A percentile compares a stretch with the other conserved stretches of the same genome.
These are phyloP conservation scores for Camponotus vicinus DNA, from an alignment of 1,140 invertebrate species.

Conservation along the genomic window DNA sequence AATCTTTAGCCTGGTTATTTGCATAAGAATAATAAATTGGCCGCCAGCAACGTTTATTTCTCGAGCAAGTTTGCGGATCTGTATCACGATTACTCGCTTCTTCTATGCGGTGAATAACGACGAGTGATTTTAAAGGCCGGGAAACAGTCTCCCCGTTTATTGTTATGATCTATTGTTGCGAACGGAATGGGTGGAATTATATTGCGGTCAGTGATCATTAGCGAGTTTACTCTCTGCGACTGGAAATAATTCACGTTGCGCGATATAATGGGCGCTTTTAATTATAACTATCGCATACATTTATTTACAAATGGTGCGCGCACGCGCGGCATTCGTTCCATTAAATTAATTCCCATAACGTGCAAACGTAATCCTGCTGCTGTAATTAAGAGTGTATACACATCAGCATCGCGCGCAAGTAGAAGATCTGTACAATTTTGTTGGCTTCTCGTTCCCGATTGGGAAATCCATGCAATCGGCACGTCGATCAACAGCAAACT, in stretches of 20 bases:
- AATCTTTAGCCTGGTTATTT: conserved; percentile 42
- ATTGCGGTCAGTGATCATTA: conserved; percentile 51
- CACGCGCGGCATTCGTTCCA: not conserved
- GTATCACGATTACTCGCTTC: conserved; percentile 1
- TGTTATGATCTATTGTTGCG: conserved; percentile 28
- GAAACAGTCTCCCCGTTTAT: not conserved
- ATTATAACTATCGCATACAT: conserved; percentile 53
- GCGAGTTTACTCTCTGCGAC: conserved; percentile 35
- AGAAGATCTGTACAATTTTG: conserved; percentile 16
- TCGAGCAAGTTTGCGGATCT: not conserved
- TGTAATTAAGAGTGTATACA: conserved; percentile 1
- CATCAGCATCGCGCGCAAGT: too few species aligned
- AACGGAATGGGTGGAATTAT: conserved; percentile 29
- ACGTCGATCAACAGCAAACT: not conserved
- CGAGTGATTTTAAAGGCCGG: conserved; percentile 1
- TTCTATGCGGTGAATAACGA: not conserved
- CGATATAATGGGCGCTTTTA: conserved; percentile 52
- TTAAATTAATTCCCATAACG: conserved; percentile 48
- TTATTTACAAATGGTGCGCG: conserved; percentile 46
- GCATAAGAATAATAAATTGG: conserved; percentile 54
- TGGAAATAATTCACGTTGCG: conserved; percentile 32
- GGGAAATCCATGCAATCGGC: conserved; percentile 7
- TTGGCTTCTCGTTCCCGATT: not conserved
- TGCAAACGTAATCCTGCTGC: not conserved
- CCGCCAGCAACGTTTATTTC: not conserved